Evolutionary conservation across 2,888 invertebrate species (phyloP).

Genomic region (Eupithecia exiguata): DNA sequence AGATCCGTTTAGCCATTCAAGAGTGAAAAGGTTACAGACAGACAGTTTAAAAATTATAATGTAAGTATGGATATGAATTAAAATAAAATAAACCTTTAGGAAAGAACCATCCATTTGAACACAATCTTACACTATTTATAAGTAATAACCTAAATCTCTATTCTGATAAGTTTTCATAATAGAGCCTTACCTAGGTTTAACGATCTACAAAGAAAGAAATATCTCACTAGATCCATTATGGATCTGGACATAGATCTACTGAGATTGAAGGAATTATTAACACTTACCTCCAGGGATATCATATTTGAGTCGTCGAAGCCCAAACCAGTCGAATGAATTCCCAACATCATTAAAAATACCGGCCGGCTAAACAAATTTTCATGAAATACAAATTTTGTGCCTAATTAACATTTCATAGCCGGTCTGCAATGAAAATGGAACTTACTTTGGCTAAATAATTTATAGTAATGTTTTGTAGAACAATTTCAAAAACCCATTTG

Average conservation of each 20-base stretch:
- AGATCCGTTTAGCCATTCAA: too few relatives aligned
- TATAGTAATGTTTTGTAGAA: constrained; percentile 6
- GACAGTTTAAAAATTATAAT: too few relatives aligned
- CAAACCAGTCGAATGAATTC: not conserved
- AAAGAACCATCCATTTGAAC: too few relatives aligned
- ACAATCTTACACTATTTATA: too few relatives aligned
- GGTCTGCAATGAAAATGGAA: not conserved
- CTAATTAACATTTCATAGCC: constrained; percentile 3
- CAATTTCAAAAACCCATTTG: not conserved
- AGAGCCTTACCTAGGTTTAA: too few relatives aligned
- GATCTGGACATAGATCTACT: too few relatives aligned
- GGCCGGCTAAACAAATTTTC: not conserved
- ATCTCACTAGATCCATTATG: too few relatives aligned
- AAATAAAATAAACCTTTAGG: too few relatives aligned
- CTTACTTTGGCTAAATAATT: not conserved
- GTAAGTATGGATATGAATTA: too few relatives aligned
- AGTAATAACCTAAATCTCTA: not conserved
- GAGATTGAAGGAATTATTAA: too few relatives aligned
- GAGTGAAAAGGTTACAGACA: too few relatives aligned
- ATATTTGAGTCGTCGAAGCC: not conserved
- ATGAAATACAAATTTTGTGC: not conserved
- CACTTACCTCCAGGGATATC: not conserved
- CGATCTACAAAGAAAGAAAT: too few relatives aligned
- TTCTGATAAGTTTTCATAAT: not conserved
- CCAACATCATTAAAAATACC: not conserved